A percentile compares a stretch with the other conserved stretches of the same genome.
These are phyloP conservation scores for Pleuronectes platessa DNA, from an alignment of 2,113 vertebrate genomes.

Conservation along the genomic window DNA sequence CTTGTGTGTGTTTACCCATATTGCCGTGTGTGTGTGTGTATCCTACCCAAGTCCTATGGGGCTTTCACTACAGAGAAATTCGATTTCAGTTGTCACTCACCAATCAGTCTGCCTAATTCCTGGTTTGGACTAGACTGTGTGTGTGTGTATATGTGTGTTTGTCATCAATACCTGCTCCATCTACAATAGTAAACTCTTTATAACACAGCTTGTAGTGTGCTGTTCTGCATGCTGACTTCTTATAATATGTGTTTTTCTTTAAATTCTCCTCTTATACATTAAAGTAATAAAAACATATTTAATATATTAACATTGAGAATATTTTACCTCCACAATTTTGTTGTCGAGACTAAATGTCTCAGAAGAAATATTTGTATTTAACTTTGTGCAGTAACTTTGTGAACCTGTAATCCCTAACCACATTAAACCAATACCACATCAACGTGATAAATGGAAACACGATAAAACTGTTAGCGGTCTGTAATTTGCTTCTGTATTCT, in stretches of 20 bases:
- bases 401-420: slow-evolving; percentile 3
- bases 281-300: slow-evolving; percentile 2
- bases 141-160: not conserved
- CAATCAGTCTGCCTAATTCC: slow-evolving; percentile 67
- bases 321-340: not conserved
- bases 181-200: not conserved
- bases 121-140: slow-evolving; percentile 33
- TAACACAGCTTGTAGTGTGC: slow-evolving; percentile 26
- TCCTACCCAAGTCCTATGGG: slow-evolving; percentile 45
- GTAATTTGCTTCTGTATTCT: slow-evolving; percentile 16
- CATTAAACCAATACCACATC: slow-evolving; percentile 6
- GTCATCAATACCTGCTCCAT: slow-evolving; percentile 17
- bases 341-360: not conserved
- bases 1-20: slow-evolving; percentile 15
- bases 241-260: not conserved
- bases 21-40: slow-evolving; percentile 10
- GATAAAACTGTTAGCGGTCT: slow-evolving; percentile 22
- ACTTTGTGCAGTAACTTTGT: slow-evolving; percentile 15
- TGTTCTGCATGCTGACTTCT: slow-evolving; percentile 13
- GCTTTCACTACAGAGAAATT: slow-evolving; percentile 64
- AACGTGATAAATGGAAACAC: slow-evolving; percentile 16
- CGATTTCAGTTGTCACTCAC: slow-evolving; percentile 74
- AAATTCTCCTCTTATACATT: not conserved
- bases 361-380: not conserved
- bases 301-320: slow-evolving; percentile 7